Evolutionary conservation across 2,888 invertebrate species (phyloP).

Genomic region (Orthosia cruda): DNA sequence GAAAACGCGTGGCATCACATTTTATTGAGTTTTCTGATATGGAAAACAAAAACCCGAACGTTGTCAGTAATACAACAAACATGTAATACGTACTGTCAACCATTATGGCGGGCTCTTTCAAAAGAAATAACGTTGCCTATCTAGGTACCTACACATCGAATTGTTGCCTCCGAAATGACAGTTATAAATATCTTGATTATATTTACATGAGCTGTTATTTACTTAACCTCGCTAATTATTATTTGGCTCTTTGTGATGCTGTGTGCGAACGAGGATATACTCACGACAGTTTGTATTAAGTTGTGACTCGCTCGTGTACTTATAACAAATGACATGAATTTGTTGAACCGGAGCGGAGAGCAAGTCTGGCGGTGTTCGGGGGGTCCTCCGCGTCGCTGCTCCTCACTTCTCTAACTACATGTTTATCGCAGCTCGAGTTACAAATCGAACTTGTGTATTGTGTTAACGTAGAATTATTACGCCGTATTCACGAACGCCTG

Average conservation of each 20-base stretch:
- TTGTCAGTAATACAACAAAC: conserved; percentile 37
- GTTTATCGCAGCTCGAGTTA: conserved; percentile 80
- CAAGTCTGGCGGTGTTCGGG: conserved; percentile 74
- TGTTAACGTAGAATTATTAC: conserved; percentile 75
- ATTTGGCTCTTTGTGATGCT: conserved; percentile 12
- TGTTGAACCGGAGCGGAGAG: conserved; percentile 81
- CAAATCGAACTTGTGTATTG: conserved; percentile 79
- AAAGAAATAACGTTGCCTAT: conserved; percentile 35
- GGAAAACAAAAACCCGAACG: conserved; percentile 26
- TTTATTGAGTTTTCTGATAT: conserved; percentile 33
- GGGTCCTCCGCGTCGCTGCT: conserved; percentile 65
- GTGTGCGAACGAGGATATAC: conserved; percentile 16
- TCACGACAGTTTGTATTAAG: conserved; percentile 71
- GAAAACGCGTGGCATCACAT: conserved; percentile 24
- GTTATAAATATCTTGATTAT: conserved; percentile 48
- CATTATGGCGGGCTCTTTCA: conserved; percentile 21
- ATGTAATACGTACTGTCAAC: conserved; percentile 23
- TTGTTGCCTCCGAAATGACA: conserved; percentile 16
- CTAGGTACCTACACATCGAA: conserved; percentile 13
- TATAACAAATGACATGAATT: conserved; percentile 85
- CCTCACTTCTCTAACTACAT: conserved; percentile 72
- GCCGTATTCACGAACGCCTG: conserved; percentile 68
- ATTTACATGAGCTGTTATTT: conserved; percentile 31
- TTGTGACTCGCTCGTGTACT: conserved; percentile 75
- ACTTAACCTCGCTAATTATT: conserved; percentile 43